These are phyloP conservation scores for Ganaspis brasiliensis DNA, from an alignment of 2,888 invertebrate genomes.

Conservation along the genomic window DNA sequence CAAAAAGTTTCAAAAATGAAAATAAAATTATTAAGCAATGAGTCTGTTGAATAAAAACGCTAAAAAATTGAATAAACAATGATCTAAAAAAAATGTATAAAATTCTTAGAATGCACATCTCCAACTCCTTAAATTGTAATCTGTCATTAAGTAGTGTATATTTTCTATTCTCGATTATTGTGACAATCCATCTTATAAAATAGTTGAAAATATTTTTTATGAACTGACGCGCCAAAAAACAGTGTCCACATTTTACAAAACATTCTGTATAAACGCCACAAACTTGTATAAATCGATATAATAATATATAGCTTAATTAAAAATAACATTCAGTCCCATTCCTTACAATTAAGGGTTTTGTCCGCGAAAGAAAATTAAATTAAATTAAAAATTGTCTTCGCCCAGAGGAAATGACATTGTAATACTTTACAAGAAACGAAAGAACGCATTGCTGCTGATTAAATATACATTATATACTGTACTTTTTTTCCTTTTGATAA, in stretches of 20 bases:
- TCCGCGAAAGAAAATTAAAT: not conserved
- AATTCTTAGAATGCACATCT: no score
- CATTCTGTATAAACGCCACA: constrained; percentile 70
- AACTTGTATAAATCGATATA: constrained; percentile 67
- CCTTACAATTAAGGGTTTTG: constrained; percentile 61
- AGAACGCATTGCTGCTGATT: constrained; percentile 54
- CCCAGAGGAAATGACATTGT: constrained; percentile 47
- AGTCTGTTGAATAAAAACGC: no score
- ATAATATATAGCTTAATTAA: constrained; percentile 69
- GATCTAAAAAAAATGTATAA: no score
- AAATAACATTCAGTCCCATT: constrained; percentile 71
- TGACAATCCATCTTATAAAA: constrained; percentile 52
- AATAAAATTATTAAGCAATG: no score
- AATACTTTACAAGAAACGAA: constrained; percentile 32
- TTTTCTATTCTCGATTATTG: not conserved
- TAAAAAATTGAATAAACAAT: no score
- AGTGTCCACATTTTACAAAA: constrained; percentile 66
- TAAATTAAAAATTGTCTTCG: constrained; percentile 55
- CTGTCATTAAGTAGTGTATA: not conserved
- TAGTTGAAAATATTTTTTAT: constrained; percentile 68
- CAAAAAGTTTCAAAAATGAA: no score
- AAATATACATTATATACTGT: constrained; percentile 53
- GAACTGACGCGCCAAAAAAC: constrained; percentile 69
- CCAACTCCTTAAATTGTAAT: not conserved
- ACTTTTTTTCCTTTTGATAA: constrained; percentile 56